These are phyloP conservation scores for Aphrocallistes beatrix DNA, from an alignment of 37 sponge, comb jelly and placozoan genomes.

Conservation along the genomic window DNA sequence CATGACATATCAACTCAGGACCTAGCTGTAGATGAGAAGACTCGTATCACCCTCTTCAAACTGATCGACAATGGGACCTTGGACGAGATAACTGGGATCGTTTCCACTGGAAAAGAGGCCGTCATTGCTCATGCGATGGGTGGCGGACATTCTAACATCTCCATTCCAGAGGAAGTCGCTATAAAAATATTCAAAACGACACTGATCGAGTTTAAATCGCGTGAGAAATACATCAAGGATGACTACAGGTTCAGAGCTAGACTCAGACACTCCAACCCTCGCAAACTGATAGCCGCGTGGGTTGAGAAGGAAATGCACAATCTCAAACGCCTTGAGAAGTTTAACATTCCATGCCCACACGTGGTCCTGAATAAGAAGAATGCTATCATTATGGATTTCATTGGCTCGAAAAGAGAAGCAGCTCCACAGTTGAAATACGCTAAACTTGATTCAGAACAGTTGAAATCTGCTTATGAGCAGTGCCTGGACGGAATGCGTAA, in stretches of 20 bases:
- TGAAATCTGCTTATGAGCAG: slow-evolving; percentile 74
- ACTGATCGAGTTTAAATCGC: slow-evolving; percentile 85
- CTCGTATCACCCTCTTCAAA: slow-evolving; percentile 75
- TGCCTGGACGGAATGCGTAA: slow-evolving; percentile 53
- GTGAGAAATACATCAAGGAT: slow-evolving; percentile 81
- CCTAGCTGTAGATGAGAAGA: slow-evolving; percentile 73
- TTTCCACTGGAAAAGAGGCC: slow-evolving; percentile 94
- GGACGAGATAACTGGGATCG: slow-evolving; percentile 64
- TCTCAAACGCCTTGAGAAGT: slow-evolving; percentile 50
- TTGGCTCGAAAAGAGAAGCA: slow-evolving; percentile 60
- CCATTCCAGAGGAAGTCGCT: slow-evolving; percentile 74
- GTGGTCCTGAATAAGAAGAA: slow-evolving; percentile 72
- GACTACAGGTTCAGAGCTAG: slow-evolving; percentile 71
- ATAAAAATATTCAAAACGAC: slow-evolving; percentile 96
- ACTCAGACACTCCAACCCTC: slow-evolving; percentile 61
- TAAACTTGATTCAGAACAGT: slow-evolving; percentile 32
- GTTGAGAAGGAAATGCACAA: slow-evolving; percentile 94
- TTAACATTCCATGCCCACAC: slow-evolving; percentile 64
- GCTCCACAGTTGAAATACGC: slow-evolving; percentile 78
- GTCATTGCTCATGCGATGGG: slow-evolving; percentile 78
- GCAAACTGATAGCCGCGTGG: slow-evolving; percentile 69
- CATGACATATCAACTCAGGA: slow-evolving; percentile 82
- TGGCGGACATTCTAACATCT: slow-evolving; percentile 35
- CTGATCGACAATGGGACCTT: slow-evolving; percentile 68
- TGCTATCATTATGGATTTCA: slow-evolving; percentile 84